These are phyloP conservation scores for Syritta pipiens DNA, from an alignment of 2,888 invertebrate genomes.

Conservation along the genomic window DNA sequence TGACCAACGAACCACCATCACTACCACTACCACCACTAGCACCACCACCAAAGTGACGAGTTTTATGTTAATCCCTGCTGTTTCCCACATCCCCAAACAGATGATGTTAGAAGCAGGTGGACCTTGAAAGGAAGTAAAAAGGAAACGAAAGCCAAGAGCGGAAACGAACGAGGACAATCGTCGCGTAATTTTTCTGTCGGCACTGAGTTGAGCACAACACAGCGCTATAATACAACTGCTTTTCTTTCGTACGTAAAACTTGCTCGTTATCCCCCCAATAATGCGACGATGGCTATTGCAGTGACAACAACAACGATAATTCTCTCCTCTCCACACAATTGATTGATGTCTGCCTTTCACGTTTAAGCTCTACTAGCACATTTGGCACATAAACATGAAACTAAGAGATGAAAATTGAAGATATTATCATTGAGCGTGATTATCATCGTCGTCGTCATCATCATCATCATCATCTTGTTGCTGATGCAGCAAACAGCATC, in stretches of 20 bases:
- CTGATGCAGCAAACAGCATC: constrained; percentile 23
- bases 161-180: constrained; percentile 48
- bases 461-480: constrained; percentile 51
- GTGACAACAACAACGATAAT: constrained; percentile 5
- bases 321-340: not conserved
- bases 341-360: constrained; percentile 10
- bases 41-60: not conserved
- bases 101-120: constrained; percentile 50
- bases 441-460: constrained; percentile 60
- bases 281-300: constrained; percentile 5
- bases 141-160: constrained; percentile 25
- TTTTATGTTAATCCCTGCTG: constrained; percentile 18
- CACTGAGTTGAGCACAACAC: constrained; percentile 1
- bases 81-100: constrained; percentile 35
- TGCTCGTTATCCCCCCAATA: constrained; percentile 10
- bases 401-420: constrained; percentile 71
- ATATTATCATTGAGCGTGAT: constrained; percentile 69
- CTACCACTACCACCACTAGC: not conserved
- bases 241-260: not conserved
- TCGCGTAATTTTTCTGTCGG: too few species aligned
- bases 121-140: constrained; percentile 45
- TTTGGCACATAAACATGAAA: constrained; percentile 42
- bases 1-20: not conserved
- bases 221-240: too few species aligned
- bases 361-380: constrained; percentile 5